These are phyloP conservation scores for Galaxias olidus DNA, from an alignment of 2,797 vertebrate genomes.

Conservation along the genomic window DNA sequence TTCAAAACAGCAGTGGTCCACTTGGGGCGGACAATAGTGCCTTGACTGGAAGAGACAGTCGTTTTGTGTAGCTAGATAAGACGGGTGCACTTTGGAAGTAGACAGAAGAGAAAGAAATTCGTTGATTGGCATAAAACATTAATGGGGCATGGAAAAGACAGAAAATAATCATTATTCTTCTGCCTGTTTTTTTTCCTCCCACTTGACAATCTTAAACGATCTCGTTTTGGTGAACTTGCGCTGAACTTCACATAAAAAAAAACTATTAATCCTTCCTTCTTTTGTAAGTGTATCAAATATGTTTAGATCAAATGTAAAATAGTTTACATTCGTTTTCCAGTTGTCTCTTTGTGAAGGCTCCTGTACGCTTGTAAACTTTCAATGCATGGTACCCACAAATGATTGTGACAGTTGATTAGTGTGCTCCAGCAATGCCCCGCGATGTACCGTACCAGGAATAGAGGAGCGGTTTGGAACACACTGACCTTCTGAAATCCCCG, in stretches of 20 bases:
- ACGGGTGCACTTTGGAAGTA: constrained; percentile 43
- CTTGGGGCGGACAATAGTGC: constrained; percentile 21
- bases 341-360: no score
- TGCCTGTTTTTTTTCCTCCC: constrained; percentile 2
- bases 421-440: no score
- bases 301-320: no score
- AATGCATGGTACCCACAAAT: no score
- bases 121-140: constrained; percentile 44
- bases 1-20: constrained; percentile 35
- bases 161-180: constrained; percentile 35
- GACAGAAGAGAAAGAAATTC: constrained; percentile 23
- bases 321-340: no score
- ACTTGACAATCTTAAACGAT: constrained; percentile 20
- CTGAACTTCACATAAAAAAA: no score
- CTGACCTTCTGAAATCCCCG: constrained; percentile 59
- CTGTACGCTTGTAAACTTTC: no score
- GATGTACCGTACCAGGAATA: no score
- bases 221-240: constrained; percentile 36
- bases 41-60: constrained; percentile 34
- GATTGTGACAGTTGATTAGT: no score
- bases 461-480: no score
- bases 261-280: no score
- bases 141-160: constrained; percentile 21
- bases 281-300: no score
- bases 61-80: constrained; percentile 49